Percentiles rank a stretch among this genome's conserved stretches.
Conservation (phyloP, 2,113 vertebrate genomes). For the Polyodon spathula region DNA sequence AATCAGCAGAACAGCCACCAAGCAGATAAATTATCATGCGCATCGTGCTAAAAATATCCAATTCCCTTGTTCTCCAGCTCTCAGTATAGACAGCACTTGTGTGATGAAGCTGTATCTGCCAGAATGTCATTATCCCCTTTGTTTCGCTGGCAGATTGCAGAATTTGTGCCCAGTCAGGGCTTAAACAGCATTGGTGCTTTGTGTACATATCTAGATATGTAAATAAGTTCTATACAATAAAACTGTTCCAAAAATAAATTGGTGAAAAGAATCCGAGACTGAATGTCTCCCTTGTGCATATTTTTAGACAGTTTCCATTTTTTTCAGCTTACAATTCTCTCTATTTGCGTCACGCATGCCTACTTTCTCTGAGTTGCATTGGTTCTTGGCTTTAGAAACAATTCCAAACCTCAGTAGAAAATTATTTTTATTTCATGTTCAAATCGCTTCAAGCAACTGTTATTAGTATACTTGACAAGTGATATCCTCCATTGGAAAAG, state of each 20-base stretch:
- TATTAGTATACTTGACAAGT: too few species aligned
- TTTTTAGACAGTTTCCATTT: conserved; percentile 58
- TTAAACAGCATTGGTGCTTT: conserved; percentile 91
- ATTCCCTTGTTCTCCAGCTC: conserved; percentile 79
- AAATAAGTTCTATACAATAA: conserved; percentile 97
- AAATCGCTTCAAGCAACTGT: conserved; percentile 26
- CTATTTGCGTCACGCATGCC: conserved; percentile 71
- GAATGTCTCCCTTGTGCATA: conserved; percentile 96
- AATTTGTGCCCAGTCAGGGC: conserved; percentile 67
- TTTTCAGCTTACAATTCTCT: conserved; percentile 49
- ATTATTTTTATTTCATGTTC: conserved; percentile 49
- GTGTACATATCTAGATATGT: conserved; percentile 91
- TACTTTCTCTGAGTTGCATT: conserved; percentile 58
- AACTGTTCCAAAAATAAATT: conserved; percentile 82
- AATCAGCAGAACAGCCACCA: conserved; percentile 99
- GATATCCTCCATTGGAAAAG: too few species aligned
- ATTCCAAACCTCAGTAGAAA: conserved; percentile 72
- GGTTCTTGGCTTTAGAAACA: conserved; percentile 34
- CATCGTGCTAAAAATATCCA: conserved; percentile 97
- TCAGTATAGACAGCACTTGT: conserved; percentile 88
- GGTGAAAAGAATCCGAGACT: conserved; percentile 81
- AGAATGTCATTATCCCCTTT: conserved; percentile 62
- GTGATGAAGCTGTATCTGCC: conserved; percentile 86
- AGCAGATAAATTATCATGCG: conserved; percentile 99
- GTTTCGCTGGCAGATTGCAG: conserved; percentile 77